Conservation (phyloP, 2,113 vertebrate genomes). For the Turdus rufiventris region DNA sequence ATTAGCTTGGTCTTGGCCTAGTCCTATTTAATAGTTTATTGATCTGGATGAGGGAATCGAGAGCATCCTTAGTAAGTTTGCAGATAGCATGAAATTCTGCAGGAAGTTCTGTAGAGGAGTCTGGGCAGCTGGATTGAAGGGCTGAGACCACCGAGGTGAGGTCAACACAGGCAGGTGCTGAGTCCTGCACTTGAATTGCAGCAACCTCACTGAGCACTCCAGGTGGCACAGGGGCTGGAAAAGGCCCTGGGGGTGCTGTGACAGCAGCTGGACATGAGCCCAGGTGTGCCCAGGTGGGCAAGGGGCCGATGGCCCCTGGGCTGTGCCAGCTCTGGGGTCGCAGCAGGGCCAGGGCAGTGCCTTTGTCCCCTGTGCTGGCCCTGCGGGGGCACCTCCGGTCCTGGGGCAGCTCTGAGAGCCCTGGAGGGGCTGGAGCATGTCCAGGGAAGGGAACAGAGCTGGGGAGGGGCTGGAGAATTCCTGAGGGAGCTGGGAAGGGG, state of each 20-base stretch:
- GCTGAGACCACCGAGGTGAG: fast-evolving
- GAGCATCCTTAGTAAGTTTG: neutral
- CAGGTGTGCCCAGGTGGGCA: neutral
- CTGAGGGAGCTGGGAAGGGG: neutral
- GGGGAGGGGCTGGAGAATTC: neutral
- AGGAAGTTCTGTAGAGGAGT: neutral
- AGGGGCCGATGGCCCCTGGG: too few species aligned
- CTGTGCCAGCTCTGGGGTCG: neutral
- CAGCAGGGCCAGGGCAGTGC: neutral
- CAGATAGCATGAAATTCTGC: neutral
- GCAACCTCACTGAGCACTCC: neutral
- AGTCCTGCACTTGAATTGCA: neutral
- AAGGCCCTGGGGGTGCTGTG: neutral
- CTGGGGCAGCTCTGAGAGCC: neutral
- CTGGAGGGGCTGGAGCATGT: neutral
- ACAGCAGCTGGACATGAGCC: fast-evolving
- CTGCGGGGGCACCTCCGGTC: neutral
- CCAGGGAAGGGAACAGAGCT: neutral
- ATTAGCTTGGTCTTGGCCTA: neutral
- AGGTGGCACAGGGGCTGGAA: neutral
- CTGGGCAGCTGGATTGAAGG: neutral
- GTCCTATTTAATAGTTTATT: neutral
- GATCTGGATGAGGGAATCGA: neutral
- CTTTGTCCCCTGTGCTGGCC: neutral
- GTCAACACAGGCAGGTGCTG: fast-evolving